These are phyloP conservation scores for Acleris sparsana DNA, from an alignment of 2,888 invertebrate genomes.

Conservation along the genomic window DNA sequence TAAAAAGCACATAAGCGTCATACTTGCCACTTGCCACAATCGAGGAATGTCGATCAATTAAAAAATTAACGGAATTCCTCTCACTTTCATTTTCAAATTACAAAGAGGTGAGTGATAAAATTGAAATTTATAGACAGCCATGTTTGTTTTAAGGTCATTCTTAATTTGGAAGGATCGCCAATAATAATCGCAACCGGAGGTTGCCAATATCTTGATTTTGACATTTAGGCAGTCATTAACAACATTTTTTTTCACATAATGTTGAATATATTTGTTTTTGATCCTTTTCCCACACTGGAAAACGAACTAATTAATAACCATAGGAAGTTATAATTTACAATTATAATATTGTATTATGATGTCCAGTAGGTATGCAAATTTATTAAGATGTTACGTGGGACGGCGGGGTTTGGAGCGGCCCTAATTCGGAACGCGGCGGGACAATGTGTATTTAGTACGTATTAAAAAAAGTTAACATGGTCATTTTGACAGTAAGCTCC, in stretches of 20 bases:
- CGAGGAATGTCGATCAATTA: conserved; percentile 51
- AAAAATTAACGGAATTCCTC: conserved; percentile 39
- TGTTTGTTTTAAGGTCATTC: conserved; percentile 4
- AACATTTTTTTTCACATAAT: not conserved
- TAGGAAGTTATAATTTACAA: conserved; percentile 19
- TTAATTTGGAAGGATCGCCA: conserved; percentile 12
- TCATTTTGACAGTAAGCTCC: conserved; percentile 11
- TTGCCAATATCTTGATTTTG: not conserved
- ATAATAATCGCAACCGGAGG: not conserved
- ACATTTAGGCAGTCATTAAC: not conserved
- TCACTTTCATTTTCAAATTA: conserved; percentile 33
- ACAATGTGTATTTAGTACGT: conserved; percentile 17
- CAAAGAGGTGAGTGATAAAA: not conserved
- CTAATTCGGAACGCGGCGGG: conserved; percentile 5
- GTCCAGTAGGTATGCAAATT: conserved; percentile 23
- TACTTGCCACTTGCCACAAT: conserved; percentile 1
- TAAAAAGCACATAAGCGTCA: conserved; percentile 24
- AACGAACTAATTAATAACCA: conserved; percentile 11
- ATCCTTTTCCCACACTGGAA: conserved; percentile 15
- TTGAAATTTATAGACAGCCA: not conserved
- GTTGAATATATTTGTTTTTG: not conserved
- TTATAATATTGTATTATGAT: conserved; percentile 2
- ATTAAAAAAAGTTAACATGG: conserved; percentile 13
- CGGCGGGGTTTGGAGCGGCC: conserved; percentile 6
- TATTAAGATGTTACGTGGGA: conserved; percentile 22